phyloP scores from a whole-genome alignment of 1,140 invertebrate species.

The Neotoxoptera formosana region DNA sequence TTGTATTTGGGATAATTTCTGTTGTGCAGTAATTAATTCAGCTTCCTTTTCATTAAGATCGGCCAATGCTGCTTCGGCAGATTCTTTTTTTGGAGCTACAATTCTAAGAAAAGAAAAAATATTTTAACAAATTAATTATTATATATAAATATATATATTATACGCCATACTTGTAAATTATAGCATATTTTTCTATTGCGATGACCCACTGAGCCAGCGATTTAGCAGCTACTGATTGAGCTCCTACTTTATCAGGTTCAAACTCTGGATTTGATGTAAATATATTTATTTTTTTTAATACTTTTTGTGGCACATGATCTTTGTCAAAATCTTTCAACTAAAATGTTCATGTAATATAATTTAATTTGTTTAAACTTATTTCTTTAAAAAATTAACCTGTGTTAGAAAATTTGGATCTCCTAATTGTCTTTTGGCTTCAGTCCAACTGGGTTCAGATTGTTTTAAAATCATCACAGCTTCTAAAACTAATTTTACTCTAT shows the following conservation, averaged over 20 bases:
- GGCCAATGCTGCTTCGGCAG: background rate
- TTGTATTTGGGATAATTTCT: constrained; percentile 67
- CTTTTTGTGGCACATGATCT: constrained; percentile 83
- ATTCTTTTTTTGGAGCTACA: constrained; percentile 40
- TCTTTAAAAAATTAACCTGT: constrained; percentile 61
- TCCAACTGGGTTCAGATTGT: constrained; percentile 80
- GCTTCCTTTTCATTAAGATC: constrained; percentile 30
- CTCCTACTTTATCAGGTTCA: constrained; percentile 82
- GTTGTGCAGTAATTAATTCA: constrained; percentile 9
- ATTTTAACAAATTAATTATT: constrained; percentile 62
- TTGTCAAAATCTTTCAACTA: constrained; percentile 85
- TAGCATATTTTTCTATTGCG: constrained; percentile 88
- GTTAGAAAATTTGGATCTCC: constrained; percentile 80
- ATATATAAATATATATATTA: constrained; percentile 53
- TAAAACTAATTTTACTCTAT: constrained; percentile 87
- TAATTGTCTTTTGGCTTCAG: constrained; percentile 83
- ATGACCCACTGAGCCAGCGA: constrained; percentile 89
- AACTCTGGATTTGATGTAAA: constrained; percentile 85
- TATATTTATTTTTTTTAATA: constrained; percentile 78
- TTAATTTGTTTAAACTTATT: too few relatives aligned
- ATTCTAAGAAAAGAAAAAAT: background rate
- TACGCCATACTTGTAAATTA: constrained; percentile 76
- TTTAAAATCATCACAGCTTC: constrained; percentile 87
- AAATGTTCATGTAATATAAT: constrained; percentile 57
- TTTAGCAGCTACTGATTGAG: constrained; percentile 81